A percentile compares a stretch with the other conserved stretches of the same genome.
Evolutionary conservation across 1,140 invertebrate genomes (phyloP).

Genomic region (Psix sp.): DNA sequence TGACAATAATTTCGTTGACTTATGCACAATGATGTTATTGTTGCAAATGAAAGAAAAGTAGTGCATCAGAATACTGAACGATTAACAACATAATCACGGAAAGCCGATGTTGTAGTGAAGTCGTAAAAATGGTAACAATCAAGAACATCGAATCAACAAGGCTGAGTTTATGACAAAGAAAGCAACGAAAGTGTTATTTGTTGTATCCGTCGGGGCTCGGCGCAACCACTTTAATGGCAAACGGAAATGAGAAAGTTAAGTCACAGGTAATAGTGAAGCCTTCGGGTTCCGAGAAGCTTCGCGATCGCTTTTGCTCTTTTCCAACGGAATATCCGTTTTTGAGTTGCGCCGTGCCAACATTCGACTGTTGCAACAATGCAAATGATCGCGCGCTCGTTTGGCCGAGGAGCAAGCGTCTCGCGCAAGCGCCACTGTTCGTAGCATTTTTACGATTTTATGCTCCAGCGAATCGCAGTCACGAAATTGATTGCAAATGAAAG

Average conservation of each 20-base stretch:
- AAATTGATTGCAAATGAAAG: slow-evolving; percentile 51
- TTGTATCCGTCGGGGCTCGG: slow-evolving; percentile 40
- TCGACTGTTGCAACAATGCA: slow-evolving; percentile 20
- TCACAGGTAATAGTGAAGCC: slow-evolving; percentile 38
- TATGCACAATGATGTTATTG: no score
- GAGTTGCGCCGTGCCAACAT: slow-evolving; percentile 23
- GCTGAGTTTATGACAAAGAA: slow-evolving; percentile 43
- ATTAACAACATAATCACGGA: slow-evolving; percentile 38
- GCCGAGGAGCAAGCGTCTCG: neutral
- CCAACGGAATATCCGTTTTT: slow-evolving; percentile 16
- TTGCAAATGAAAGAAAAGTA: no score
- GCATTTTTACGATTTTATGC: slow-evolving; percentile 49
- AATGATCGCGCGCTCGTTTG: no score
- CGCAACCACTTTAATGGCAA: slow-evolving; percentile 56
- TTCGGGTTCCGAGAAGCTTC: slow-evolving; percentile 35
- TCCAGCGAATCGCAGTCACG: slow-evolving; percentile 35
- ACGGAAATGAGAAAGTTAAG: slow-evolving; percentile 60
- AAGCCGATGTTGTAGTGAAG: slow-evolving; percentile 2
- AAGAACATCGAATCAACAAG: slow-evolving; percentile 36
- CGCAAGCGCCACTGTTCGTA: neutral
- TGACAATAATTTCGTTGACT: no score
- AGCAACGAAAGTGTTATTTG: slow-evolving; percentile 60
- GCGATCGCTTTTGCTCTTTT: slow-evolving; percentile 14
- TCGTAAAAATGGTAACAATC: slow-evolving; percentile 33
- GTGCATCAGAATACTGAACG: neutral